Conservation (phyloP, 2,797 vertebrate species). For the Caiman crocodilus region DNA sequence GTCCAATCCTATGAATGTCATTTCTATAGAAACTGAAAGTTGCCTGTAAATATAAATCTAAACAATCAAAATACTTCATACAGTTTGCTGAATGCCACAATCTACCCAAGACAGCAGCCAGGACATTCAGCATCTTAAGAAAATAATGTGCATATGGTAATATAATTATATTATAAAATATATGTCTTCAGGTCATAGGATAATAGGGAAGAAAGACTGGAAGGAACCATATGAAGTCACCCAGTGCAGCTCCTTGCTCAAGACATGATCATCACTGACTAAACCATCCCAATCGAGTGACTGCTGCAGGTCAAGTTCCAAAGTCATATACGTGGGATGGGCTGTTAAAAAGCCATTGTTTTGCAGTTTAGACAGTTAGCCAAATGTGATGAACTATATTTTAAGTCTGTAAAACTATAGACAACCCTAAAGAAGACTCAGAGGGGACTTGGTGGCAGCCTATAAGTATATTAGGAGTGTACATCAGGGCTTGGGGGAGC, state of each 20-base stretch:
- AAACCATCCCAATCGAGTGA: too few species aligned
- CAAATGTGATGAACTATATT: neutral
- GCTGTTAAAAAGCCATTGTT: fast-evolving
- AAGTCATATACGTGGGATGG: neutral
- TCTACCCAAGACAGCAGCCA: fast-evolving
- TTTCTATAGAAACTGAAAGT: neutral
- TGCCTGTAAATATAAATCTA: neutral
- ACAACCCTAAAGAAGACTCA: neutral
- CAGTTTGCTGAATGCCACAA: neutral
- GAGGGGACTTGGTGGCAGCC: too few species aligned
- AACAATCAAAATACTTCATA: neutral
- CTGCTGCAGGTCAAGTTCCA: too few species aligned
- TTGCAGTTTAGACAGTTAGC: fast-evolving
- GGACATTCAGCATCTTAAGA: fast-evolving
- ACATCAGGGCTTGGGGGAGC: too few species aligned
- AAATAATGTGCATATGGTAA: neutral
- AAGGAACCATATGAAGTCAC: too few species aligned
- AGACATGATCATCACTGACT: too few species aligned
- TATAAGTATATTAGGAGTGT: too few species aligned
- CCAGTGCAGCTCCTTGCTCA: too few species aligned
- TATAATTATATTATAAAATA: too few species aligned
- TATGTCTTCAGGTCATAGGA: fast-evolving
- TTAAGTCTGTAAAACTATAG: neutral
- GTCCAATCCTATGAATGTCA: neutral
- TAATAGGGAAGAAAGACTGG: neutral